A percentile compares a stretch with the other conserved stretches of the same genome.
These are phyloP conservation scores for Trissolcus basalis DNA, from an alignment of 1,140 invertebrate species.

Conservation along the genomic window DNA sequence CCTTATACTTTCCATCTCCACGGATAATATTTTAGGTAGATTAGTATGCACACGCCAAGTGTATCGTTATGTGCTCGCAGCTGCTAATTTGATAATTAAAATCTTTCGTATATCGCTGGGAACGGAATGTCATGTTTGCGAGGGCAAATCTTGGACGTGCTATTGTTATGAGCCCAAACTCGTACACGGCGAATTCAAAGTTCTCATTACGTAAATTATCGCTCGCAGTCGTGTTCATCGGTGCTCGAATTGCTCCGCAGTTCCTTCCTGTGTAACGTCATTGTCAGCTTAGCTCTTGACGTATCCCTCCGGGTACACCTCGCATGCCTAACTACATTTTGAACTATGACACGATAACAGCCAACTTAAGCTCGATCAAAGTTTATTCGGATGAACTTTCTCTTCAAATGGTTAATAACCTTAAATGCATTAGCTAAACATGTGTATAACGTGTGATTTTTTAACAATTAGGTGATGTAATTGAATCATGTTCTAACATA, in stretches of 20 bases:
- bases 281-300: slow-evolving; percentile 57
- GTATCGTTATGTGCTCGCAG: background rate
- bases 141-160: slow-evolving; percentile 17
- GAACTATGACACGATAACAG: slow-evolving; percentile 57
- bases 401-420: slow-evolving; percentile 29
- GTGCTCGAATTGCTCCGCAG: slow-evolving; percentile 44
- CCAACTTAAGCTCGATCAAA: slow-evolving; percentile 51
- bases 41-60: background rate
- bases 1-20: too few species aligned
- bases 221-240: slow-evolving; percentile 49
- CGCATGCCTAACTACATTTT: slow-evolving; percentile 53
- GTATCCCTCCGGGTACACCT: slow-evolving; percentile 50
- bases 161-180: slow-evolving; percentile 30
- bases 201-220: slow-evolving; percentile 56
- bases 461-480: too few species aligned
- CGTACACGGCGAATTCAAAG: slow-evolving; percentile 32
- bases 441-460: background rate
- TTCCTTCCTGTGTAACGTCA: slow-evolving; percentile 53
- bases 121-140: slow-evolving; percentile 20
- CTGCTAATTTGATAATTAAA: slow-evolving; percentile 32
- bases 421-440: slow-evolving; percentile 16
- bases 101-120: background rate
- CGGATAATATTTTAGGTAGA: background rate
- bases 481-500: too few species aligned
- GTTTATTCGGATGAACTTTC: slow-evolving; percentile 43